Conservation (phyloP, 2,888 invertebrate genomes). For the Beris chalybata region DNA sequence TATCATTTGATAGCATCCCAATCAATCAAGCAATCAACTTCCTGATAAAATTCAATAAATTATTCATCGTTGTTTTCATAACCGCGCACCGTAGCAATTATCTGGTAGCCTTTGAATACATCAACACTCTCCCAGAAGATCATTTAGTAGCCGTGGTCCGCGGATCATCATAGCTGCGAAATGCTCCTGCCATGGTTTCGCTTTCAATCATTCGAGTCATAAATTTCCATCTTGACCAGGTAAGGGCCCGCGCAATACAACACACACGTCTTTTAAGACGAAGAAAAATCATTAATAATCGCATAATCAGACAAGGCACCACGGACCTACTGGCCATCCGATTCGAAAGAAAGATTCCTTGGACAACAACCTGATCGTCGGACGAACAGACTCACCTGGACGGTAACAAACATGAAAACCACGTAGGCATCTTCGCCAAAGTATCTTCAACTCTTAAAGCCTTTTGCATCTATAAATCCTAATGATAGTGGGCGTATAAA, state of each 20-base stretch:
- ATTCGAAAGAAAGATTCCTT: not conserved
- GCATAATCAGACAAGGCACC: slow-evolving; percentile 45
- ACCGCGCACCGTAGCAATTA: slow-evolving; percentile 4
- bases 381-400: slow-evolving; percentile 6
- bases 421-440: slow-evolving; percentile 27
- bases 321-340: slow-evolving; percentile 32
- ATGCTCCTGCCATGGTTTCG: slow-evolving; percentile 39
- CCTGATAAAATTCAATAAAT: slow-evolving; percentile 23
- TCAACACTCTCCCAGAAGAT: slow-evolving; percentile 23
- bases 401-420: slow-evolving; percentile 16
- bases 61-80: slow-evolving; percentile 10
- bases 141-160: slow-evolving; percentile 19
- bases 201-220: slow-evolving; percentile 44
- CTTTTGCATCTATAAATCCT: slow-evolving; percentile 44
- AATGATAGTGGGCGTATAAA: slow-evolving; percentile 45
- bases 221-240: slow-evolving; percentile 43
- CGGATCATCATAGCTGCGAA: slow-evolving; percentile 18
- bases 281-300: slow-evolving; percentile 44
- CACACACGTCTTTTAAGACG: slow-evolving; percentile 17
- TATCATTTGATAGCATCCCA: slow-evolving; percentile 21
- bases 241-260: not conserved
- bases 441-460: slow-evolving; percentile 19
- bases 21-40: slow-evolving; percentile 30
- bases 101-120: slow-evolving; percentile 19
- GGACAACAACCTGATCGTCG: slow-evolving; percentile 2